phyloP scores from a whole-genome alignment of 1,140 invertebrate genomes.

The Leucophenga varia region DNA sequence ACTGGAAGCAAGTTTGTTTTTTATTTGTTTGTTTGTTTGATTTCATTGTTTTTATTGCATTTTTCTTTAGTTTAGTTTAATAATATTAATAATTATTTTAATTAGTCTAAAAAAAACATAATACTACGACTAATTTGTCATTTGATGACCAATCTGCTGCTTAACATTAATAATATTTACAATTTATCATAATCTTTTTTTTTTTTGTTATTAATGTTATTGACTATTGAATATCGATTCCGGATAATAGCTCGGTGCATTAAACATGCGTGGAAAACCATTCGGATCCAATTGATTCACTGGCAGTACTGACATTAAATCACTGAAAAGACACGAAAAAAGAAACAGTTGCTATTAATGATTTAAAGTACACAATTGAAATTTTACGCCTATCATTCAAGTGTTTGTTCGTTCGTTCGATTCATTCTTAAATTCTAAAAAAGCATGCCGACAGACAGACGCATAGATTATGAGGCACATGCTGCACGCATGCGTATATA shows the following conservation, averaged over 20 bases:
- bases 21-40: too few relatives aligned
- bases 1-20: too few relatives aligned
- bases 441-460: too few relatives aligned
- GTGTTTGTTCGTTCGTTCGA: neutral
- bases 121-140: slow-evolving; percentile 31
- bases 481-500: slow-evolving; percentile 35
- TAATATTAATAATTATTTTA: too few relatives aligned
- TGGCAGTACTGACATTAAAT: slow-evolving; percentile 52
- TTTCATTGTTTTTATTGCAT: too few relatives aligned
- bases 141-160: slow-evolving; percentile 31
- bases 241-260: slow-evolving; percentile 54
- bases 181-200: slow-evolving; percentile 27
- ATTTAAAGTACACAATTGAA: too few relatives aligned
- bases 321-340: slow-evolving; percentile 34
- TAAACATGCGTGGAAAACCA: slow-evolving; percentile 54
- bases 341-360: neutral
- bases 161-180: neutral
- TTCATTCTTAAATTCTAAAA: too few relatives aligned
- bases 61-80: too few relatives aligned
- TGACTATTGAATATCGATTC: slow-evolving; percentile 54
- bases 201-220: slow-evolving; percentile 41
- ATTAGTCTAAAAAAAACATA: too few relatives aligned
- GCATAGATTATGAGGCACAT: slow-evolving; percentile 47
- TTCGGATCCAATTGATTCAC: slow-evolving; percentile 51
- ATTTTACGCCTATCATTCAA: slow-evolving; percentile 1